Evolutionary conservation across 2,888 invertebrate species (phyloP).

Genomic region (Operophtera brumata): DNA sequence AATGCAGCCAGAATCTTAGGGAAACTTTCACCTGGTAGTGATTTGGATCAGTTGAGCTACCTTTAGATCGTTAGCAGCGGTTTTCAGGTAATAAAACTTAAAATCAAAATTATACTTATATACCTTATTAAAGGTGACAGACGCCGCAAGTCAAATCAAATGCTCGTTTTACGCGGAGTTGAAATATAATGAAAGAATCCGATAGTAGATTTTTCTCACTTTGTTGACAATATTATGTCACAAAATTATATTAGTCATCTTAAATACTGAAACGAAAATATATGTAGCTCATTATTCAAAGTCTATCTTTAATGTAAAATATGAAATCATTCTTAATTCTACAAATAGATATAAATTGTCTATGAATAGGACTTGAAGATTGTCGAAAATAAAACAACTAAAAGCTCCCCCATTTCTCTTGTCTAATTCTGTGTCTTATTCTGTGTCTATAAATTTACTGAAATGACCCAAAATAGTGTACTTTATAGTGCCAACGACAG

Average conservation of each 20-base stretch:
- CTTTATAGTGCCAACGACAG: neutral
- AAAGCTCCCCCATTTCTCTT: slow-evolving; percentile 2
- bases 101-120: no score
- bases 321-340: slow-evolving; percentile 4
- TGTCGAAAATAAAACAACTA: slow-evolving; percentile 5
- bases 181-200: no score
- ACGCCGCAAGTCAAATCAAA: no score
- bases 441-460: slow-evolving; percentile 1
- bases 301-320: slow-evolving; percentile 2
- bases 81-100: no score
- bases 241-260: neutral
- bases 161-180: no score
- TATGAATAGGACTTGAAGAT: slow-evolving; percentile 19
- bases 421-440: neutral
- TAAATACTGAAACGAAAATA: slow-evolving; percentile 1
- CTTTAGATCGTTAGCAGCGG: no score
- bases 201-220: no score
- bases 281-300: slow-evolving; percentile 5
- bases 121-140: no score
- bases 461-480: neutral
- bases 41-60: no score
- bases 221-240: neutral
- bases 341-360: slow-evolving; percentile 34
- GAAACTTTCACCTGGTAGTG: no score
- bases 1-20: no score